Evolutionary conservation across 1,140 invertebrate genomes (phyloP), one percentile per base, ranked within the genome.

Genomic region (Meloidogyne floridensis): DNA sequence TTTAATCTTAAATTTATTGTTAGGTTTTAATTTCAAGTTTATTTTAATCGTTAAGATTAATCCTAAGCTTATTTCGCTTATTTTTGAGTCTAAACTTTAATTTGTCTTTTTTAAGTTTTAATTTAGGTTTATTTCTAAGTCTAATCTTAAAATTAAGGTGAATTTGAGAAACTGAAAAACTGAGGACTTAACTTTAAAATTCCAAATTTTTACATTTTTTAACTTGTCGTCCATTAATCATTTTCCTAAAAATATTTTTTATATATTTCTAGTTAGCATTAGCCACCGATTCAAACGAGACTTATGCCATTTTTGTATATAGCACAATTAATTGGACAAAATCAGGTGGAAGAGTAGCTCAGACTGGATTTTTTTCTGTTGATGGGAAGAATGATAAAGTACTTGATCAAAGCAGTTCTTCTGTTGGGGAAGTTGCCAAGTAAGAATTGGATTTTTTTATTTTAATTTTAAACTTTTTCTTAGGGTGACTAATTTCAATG

Each of bases 301-400:
- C 82, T 10, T 83, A 85, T 75, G 82, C 82, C n/a, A 70, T 83
- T 20, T 77, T 83, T 51, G 73, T 84, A 47, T 83, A 81, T 80
- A 56, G 59, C 32, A 77, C 42, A n/a, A 84, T 83, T 42, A 72
- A 71, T 8, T 83, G 82, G 82, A 53, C 72, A 32, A 18, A 75
- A 78, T 56, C 69, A 18, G 65, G 56, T 11, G 56, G 53, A 15
- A 43, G 53, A n/a, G 81, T 77, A 43, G 83, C 83, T 7, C 83
- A 84, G 65, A 75, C 84, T 32, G 83, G 83, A 43, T 84, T 84
- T 72, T 84, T 82, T 43, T 86, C 78, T 20, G 56, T 69, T 43
- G 83, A 84, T 75, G 83, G 83, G 9, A n/a, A 84, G 18, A 82
- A 59, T 70, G 84, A 84, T 47, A 84, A 84, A 54, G 10, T 86